phyloP scores from a whole-genome alignment of 2,113 vertebrate species.

The Oreochromis tanganicae region DNA sequence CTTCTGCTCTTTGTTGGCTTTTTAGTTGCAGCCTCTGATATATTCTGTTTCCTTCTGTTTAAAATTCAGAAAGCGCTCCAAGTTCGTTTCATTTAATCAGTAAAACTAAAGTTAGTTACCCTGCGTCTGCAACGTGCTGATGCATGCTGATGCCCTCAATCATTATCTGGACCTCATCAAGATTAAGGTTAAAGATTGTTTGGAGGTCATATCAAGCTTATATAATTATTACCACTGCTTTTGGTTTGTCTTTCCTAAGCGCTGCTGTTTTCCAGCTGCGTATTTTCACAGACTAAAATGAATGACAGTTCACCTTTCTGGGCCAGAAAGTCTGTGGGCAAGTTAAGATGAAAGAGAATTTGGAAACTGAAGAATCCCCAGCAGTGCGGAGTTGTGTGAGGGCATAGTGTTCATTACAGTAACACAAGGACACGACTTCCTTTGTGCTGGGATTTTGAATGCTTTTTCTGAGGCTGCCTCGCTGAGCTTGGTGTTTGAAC shows the following conservation, averaged over 20 bases:
- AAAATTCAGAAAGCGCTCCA: not conserved
- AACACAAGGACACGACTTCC: conserved; percentile 32
- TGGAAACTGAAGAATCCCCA: conserved; percentile 4
- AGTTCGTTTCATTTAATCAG: not conserved
- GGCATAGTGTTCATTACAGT: conserved; percentile 42
- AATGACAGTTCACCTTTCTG: not conserved
- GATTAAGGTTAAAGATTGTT: not conserved
- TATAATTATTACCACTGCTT: not conserved
- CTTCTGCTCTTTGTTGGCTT: not conserved
- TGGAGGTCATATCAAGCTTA: not conserved
- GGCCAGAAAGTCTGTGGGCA: conserved; percentile 3
- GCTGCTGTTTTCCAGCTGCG: not conserved
- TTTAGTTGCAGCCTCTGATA: not conserved
- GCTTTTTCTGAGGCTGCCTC: conserved; percentile 12
- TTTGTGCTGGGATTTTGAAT: conserved; percentile 49
- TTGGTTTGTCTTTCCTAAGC: not conserved
- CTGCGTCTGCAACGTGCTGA: not conserved
- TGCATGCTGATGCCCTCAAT: not conserved
- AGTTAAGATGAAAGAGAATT: conserved; percentile 38
- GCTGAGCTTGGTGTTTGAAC: conserved; percentile 30
- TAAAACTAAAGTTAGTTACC: not conserved
- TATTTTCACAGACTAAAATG: not conserved
- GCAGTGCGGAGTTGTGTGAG: conserved; percentile 1
- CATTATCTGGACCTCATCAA: not conserved
- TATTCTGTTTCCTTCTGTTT: not conserved